A percentile compares a stretch with the other conserved stretches of the same genome.
Conservation (phyloP, 2,888 invertebrate species). For the Trichopoda pennipes region DNA sequence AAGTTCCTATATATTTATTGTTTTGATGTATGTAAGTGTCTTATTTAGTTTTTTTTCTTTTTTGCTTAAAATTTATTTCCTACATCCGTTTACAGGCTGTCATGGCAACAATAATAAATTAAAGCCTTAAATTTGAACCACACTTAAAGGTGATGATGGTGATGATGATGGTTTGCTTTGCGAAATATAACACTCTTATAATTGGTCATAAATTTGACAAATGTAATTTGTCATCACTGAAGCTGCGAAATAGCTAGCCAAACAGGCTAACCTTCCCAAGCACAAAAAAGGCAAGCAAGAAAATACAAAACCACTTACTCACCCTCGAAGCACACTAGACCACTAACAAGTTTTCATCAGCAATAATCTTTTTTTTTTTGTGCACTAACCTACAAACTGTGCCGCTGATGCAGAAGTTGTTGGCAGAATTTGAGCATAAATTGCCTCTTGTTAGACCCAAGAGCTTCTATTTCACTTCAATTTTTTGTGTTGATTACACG, state of each 20-base stretch:
- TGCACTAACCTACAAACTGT: conserved; percentile 19
- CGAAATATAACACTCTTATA: conserved; percentile 80
- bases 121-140: conserved; percentile 49
- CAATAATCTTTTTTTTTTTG: conserved; percentile 15
- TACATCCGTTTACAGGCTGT: conserved; percentile 13
- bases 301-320: conserved; percentile 7
- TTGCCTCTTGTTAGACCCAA: conserved; percentile 9
- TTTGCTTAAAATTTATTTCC: neutral
- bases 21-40: no score
- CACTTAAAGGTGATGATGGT: conserved; percentile 48
- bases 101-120: conserved; percentile 38
- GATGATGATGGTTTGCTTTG: conserved; percentile 64
- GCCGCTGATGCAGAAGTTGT: conserved; percentile 20
- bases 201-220: conserved; percentile 80
- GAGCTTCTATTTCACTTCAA: conserved; percentile 1
- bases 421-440: conserved; percentile 22
- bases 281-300: conserved; percentile 8
- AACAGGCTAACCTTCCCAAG: neutral
- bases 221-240: conserved; percentile 79
- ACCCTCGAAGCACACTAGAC: conserved; percentile 1
- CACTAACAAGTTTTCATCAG: conserved; percentile 32
- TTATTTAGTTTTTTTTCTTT: no score
- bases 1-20: no score
- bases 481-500: conserved; percentile 39
- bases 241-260: conserved; percentile 70